Base-by-base conservation (phyloP, 2,888 invertebrate species). In the Limenitis camilla region DNA sequence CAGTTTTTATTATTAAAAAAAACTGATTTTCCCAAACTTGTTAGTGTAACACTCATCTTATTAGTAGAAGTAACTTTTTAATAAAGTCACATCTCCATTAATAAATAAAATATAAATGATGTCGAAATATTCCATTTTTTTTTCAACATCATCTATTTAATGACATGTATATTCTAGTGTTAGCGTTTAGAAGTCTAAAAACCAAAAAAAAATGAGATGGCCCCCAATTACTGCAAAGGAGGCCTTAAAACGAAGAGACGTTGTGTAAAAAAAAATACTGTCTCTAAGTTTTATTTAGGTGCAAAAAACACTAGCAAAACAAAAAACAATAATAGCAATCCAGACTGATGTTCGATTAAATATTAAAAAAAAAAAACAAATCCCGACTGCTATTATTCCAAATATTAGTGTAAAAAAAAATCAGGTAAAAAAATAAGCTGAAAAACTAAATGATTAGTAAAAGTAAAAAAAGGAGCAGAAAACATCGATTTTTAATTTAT, bases 341-440 rank as follows among this genome's bases (percentile, higher is more conserved):
- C 45, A 31, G 35, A 29, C 29, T 47, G n/a, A n/a, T 46, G 9
- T 27, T 28, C 32, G 9, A 10, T 9, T 42, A 10, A 29, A 45
- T 50, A 2, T 40, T n/a, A 43, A 27, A 47, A 42, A 39, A 39
- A 49, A 45, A 45, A 6, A 4, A 49, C 29, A 19, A 39, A 10
- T 40, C 4, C 11, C 9, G 46, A 40, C 49, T 55, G 55, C 58
- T 42, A 50, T 58, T 58, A 58, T 47, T 46, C 38, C 32, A 10
- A 62, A 56, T 69, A 62, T 68, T 61, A 62, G 68, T 69, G 68
- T 72, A n/a, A 71, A 74, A 63, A 68, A 49, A 45, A 55, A 45
- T 30, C 58, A 75, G 78, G 77, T 78, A 78, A 79, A 80, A 81
- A 84, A 84, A 84, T 81, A 85, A 85, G 85, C 85, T 80, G 82